A percentile compares a stretch with the other conserved stretches of the same genome.
These are phyloP conservation scores for Luehdorfia chinensis DNA, from an alignment of 1,140 invertebrate species.

Conservation along the genomic window DNA sequence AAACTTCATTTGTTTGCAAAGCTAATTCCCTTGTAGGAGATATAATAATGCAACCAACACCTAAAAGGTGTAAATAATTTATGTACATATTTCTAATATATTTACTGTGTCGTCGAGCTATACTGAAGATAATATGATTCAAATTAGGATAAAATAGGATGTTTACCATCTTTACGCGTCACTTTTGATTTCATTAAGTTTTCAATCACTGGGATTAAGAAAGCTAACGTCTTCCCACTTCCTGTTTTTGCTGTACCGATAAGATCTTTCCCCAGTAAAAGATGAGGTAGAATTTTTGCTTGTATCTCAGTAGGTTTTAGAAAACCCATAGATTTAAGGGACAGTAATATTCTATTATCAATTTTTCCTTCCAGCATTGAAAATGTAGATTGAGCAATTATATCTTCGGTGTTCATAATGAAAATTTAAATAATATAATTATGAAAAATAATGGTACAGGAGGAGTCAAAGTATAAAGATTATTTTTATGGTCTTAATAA, in stretches of 20 bases:
- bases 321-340: conserved; percentile 69
- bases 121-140: no score
- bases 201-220: conserved; percentile 92
- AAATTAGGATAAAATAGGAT: conserved; percentile 6
- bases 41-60: conserved; percentile 91
- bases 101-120: no score
- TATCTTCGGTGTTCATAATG: conserved; percentile 38
- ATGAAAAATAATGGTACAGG: not conserved
- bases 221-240: conserved; percentile 96
- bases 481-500: no score
- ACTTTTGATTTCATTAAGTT: conserved; percentile 85
- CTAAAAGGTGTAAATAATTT: conserved; percentile 71
- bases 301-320: conserved; percentile 92
- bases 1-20: conserved; percentile 92
- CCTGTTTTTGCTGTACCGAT: conserved; percentile 96
- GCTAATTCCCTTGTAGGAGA: conserved; percentile 95
- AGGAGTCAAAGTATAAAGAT: no score
- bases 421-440: not conserved
- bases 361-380: conserved; percentile 64
- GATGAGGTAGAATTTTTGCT: conserved; percentile 85
- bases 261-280: conserved; percentile 89
- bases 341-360: conserved; percentile 40
- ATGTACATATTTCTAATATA: no score
- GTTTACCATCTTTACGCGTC: conserved; percentile 86
- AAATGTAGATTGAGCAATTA: conserved; percentile 43